Evolutionary conservation across 2,113 vertebrate species (phyloP), one percentile per base, ranked within the genome.

Genomic region (Centrocercus urophasianus): DNA sequence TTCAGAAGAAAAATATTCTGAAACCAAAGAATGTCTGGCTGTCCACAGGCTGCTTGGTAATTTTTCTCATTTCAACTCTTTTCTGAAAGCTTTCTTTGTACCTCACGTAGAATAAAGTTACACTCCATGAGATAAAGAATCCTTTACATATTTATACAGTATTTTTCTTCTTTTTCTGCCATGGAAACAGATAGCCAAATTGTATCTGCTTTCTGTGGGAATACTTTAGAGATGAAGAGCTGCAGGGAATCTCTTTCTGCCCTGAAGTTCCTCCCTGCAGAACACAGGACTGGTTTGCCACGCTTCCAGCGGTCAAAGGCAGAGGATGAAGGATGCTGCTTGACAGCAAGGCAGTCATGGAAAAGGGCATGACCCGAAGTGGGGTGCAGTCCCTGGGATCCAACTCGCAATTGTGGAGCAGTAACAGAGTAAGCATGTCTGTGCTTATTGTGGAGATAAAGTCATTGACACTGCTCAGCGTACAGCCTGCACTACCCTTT

Each of bases 161-260:
- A 52, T 83, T 93, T 92, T 88, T 86, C 50, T 73, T 93, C 81
- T 91, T 92, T 92, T 87, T 77, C n/a, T 87, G 56, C 77, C 78
- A 77, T 80, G 71, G 87, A 93, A 93, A 89, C 0, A 0, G 83
- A 79, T 32, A 77, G 19, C 27, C 20, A 57, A 85, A 85, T 74
- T 2, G 0, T 4, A 7, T 36, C 84, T 91, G 22, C 50, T 74
- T 96, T 93, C 60, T 86, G 61, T 87, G 84, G 60, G 78, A 94
- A 92, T 64, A 66, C 30, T 90, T 88, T 34, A 76, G 45, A 73
- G 14, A 85, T 32, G 28, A 21, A 73, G 84, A 96, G 67, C 90
- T 57, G 54, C 94, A 85, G 83, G 83, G 77, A 95, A 92, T 54
- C 83, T 56, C 48, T 27, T 91, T 86, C 91, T 82, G 36, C 63